Conservation (phyloP, 2,888 invertebrate species). For the Tachina grossa region DNA sequence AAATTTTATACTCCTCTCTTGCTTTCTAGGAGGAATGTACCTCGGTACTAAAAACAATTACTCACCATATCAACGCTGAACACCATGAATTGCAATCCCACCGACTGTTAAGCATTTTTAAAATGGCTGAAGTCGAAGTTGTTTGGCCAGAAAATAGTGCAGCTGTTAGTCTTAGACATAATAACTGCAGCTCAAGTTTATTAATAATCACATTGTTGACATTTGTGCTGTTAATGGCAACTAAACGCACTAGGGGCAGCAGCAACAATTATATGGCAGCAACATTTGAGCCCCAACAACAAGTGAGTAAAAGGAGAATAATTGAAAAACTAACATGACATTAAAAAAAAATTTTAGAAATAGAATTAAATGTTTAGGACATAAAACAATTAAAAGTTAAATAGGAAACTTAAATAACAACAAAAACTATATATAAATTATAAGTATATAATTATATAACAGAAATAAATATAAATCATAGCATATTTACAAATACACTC, state of each 20-base stretch:
- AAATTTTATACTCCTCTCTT: constrained; percentile 10
- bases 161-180: constrained; percentile 73
- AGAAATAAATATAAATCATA: constrained; percentile 7
- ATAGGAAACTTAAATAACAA: constrained; percentile 42
- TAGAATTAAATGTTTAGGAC: constrained; percentile 49
- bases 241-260: background rate
- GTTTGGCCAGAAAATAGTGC: constrained; percentile 86
- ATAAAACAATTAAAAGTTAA: constrained; percentile 33
- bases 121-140: constrained; percentile 95
- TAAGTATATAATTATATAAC: constrained; percentile 45
- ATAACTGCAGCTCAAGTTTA: constrained; percentile 45
- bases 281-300: constrained; percentile 36
- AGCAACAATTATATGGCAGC: constrained; percentile 35
- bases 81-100: constrained; percentile 94
- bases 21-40: constrained; percentile 91
- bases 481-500: background rate
- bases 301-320: constrained; percentile 70
- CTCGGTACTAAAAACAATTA: constrained; percentile 90
- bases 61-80: constrained; percentile 92
- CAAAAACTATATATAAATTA: constrained; percentile 55
- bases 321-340: constrained; percentile 70
- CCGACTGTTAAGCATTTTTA: constrained; percentile 93
- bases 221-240: constrained; percentile 39
- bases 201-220: constrained; percentile 43
- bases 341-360: constrained; percentile 47